Percentiles rank a stretch among this genome's conserved stretches.
Evolutionary conservation across 2,113 vertebrate species (phyloP).

Genomic region (Cyprinodon brontotheroides): DNA sequence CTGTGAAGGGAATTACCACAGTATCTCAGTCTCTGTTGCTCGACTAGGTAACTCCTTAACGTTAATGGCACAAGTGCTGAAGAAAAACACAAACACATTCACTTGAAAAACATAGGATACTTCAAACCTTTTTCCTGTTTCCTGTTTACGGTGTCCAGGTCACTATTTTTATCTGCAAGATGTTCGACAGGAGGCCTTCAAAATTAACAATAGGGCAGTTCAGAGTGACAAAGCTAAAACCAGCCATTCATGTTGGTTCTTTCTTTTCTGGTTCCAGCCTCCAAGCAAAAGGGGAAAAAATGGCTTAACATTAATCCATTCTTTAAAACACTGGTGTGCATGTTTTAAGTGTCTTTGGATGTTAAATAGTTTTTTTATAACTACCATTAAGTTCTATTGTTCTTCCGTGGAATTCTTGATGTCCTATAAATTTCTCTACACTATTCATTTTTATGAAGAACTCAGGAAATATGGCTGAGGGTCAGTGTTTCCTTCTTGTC

Average conservation of each 20-base stretch:
- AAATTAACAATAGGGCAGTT: constrained; percentile 55
- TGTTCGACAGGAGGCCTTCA: constrained; percentile 30
- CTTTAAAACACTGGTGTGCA: background rate
- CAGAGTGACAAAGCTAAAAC: constrained; percentile 1
- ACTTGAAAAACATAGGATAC: constrained; percentile 2
- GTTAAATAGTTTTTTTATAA: background rate
- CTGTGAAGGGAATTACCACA: too few species aligned
- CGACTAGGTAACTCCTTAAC: background rate
- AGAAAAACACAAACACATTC: constrained; percentile 22
- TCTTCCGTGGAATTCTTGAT: background rate
- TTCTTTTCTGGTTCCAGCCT: constrained; percentile 17
- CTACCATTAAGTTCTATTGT: background rate
- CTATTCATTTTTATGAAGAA: background rate
- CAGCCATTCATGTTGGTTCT: background rate
- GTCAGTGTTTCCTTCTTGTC: background rate
- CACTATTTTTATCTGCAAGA: constrained; percentile 57
- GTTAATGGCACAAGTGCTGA: background rate
- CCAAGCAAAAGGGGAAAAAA: too few species aligned
- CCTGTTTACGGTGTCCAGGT: constrained; percentile 77
- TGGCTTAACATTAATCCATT: background rate
- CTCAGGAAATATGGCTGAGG: background rate
- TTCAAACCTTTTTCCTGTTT: constrained; percentile 63
- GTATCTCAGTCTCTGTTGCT: background rate
- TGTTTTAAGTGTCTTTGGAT: background rate
- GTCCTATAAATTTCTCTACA: background rate